Conservation (phyloP, 2,888 invertebrate genomes). For the Prostheceraeus crozeri region DNA sequence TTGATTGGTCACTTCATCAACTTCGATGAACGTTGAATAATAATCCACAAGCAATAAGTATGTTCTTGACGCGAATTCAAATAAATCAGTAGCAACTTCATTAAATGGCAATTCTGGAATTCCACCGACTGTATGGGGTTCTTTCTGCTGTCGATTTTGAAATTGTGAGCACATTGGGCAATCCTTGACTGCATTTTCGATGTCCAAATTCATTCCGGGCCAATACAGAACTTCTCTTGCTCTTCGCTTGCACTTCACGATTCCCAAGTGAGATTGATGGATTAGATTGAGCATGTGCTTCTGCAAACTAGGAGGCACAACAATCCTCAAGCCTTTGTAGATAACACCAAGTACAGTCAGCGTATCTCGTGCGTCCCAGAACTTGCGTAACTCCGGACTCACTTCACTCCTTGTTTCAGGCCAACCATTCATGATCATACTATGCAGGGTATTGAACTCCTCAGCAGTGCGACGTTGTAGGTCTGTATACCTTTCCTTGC, state of each 20-base stretch:
- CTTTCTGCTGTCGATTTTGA: background rate
- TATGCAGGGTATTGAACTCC: too few relatives aligned
- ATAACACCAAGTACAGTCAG: background rate
- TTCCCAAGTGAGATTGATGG: constrained; percentile 1
- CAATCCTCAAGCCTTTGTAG: background rate
- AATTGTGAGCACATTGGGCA: background rate
- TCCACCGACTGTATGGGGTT: background rate
- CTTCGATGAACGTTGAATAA: too few relatives aligned
- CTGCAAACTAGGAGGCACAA: background rate
- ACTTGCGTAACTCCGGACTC: too few relatives aligned
- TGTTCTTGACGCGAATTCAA: too few relatives aligned
- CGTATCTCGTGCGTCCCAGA: background rate
- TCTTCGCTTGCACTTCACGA: background rate
- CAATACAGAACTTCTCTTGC: background rate
- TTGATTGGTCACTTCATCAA: too few relatives aligned
- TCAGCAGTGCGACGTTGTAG: too few relatives aligned
- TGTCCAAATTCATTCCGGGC: constrained; percentile 10
- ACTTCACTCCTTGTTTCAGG: background rate
- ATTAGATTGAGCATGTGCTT: background rate
- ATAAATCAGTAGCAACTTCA: too few relatives aligned
- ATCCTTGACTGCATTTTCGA: background rate
- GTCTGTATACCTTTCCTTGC: too few relatives aligned
- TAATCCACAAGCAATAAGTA: too few relatives aligned
- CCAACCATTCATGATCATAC: too few relatives aligned
- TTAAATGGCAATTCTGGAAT: too few relatives aligned